Evolutionary conservation across 2,888 invertebrate species (phyloP), one percentile per base, ranked within the genome.

Genomic region (Drosophila ochracea): DNA sequence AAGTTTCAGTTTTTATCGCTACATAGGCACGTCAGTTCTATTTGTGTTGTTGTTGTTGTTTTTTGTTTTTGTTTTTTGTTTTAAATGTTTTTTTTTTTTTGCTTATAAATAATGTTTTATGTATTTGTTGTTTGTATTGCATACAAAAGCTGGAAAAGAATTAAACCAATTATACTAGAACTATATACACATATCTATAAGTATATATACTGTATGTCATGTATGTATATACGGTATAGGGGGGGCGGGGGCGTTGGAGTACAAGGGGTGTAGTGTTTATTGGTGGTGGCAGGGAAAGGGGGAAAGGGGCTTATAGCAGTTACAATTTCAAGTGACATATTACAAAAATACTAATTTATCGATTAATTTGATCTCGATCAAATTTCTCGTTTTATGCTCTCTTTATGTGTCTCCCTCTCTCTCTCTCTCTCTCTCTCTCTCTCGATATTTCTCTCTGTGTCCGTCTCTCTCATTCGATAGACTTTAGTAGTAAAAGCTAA

Each of bases 1-100:
- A 82, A 82, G 75, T 85, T 72, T 78, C 70, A 87, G 72, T 78
- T 80, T 88, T 84, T 81, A 86, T 90, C 82, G 86, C 86, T 86
- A 90, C 89, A 86, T 86, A 86, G 86, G 86, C 86, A 86, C 86
- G 89, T 88, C 90, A 90, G 90, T 86, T 86, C 90, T 86, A 86
- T 90, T 86, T 90, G 89, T 88, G 83, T 73, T 76, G 82, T 68
- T 55, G 69, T 69, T 67, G 28, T 67, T 73, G 21, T 43, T 13
- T 41, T 9, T 58, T 58, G 39, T 66, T n/a, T 54, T 53, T 63
- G 2, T 37, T 30, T 41, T 53, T 47, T 58, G 6, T 63, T 68
- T 69, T 67, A 64, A 63, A 68, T 78, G 72, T 59, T 66, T 53
- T 52, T 75, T 30, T 30, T 66, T 53, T 52, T 75, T 31, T 39